These are phyloP conservation scores for Paratrypauchen microcephalus DNA, from an alignment of 2,797 vertebrate species.

Conservation along the genomic window DNA sequence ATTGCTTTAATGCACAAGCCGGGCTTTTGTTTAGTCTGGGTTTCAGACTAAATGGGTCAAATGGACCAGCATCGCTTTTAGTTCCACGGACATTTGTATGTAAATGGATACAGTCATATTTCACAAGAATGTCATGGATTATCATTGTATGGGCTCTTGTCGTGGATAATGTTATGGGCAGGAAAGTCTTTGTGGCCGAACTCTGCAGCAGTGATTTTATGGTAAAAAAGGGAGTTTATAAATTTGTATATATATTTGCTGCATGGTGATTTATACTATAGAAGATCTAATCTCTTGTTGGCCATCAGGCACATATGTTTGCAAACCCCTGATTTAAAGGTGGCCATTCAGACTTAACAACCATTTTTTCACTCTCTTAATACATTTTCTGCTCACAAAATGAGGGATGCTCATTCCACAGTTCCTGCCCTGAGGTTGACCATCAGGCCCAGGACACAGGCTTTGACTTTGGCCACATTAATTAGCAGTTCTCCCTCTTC, in stretches of 20 bases:
- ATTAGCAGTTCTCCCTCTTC: conserved; percentile 70
- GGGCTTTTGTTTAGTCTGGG: conserved; percentile 73
- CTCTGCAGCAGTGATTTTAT: conserved; percentile 28
- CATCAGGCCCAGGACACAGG: conserved; percentile 57
- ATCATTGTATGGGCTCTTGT: conserved; percentile 47
- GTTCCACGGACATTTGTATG: conserved; percentile 72
- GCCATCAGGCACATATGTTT: background rate
- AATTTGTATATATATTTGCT: background rate
- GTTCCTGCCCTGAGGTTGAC: conserved; percentile 46
- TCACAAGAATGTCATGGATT: conserved; percentile 65
- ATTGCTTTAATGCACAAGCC: conserved; percentile 76
- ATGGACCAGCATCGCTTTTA: conserved; percentile 69
- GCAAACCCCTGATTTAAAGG: background rate
- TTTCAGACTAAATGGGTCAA: conserved; percentile 71
- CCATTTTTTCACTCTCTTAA: background rate
- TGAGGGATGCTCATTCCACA: conserved; percentile 26
- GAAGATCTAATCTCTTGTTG: background rate
- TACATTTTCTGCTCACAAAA: conserved; percentile 4
- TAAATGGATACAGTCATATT: conserved; percentile 74
- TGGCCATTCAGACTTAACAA: background rate
- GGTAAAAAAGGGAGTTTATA: background rate
- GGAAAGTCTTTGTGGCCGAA: conserved; percentile 48
- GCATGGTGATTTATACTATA: background rate
- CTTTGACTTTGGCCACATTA: conserved; percentile 71
- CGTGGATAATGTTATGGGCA: conserved; percentile 12